These are phyloP conservation scores for Sebastes goodei DNA, from an alignment of 2,797 vertebrate genomes.

Conservation along the genomic window DNA sequence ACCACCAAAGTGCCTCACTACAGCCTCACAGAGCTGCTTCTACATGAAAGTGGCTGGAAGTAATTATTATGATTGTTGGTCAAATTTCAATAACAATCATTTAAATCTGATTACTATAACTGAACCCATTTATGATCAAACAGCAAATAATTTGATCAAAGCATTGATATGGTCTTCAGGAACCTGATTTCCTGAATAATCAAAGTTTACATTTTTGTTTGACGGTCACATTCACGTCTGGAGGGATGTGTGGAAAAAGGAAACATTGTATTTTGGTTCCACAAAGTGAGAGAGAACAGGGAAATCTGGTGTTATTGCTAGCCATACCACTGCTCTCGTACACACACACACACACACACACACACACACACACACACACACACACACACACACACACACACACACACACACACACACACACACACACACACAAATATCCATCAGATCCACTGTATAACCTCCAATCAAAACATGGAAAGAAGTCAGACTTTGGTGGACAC, in stretches of 20 bases:
- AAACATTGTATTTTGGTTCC: not conserved
- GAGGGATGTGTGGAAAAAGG: not conserved
- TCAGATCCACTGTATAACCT: not conserved
- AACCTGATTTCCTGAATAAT: not conserved
- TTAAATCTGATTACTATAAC: not conserved
- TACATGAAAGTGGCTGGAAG: not conserved
- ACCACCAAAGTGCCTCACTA: not conserved
- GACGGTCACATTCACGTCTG: not conserved
- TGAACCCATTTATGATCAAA: not conserved
- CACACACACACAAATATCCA: not conserved
- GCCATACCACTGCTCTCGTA: not conserved
- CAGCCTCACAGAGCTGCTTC: not conserved
- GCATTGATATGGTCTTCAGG: not conserved
- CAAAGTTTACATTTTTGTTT: not conserved
- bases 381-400: not conserved
- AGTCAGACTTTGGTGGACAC: not conserved
- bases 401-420: not conserved
- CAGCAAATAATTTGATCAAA: not conserved
- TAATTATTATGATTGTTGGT: not conserved
- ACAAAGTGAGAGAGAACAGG: not conserved
- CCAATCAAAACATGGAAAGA: slow-evolving; percentile 1
- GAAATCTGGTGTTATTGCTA: not conserved
- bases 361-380: not conserved
- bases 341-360: not conserved
- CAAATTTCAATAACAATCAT: not conserved